phyloP scores from a whole-genome alignment of 37 sponge, comb jelly and placozoan species.

The Spongilla lacustris region DNA sequence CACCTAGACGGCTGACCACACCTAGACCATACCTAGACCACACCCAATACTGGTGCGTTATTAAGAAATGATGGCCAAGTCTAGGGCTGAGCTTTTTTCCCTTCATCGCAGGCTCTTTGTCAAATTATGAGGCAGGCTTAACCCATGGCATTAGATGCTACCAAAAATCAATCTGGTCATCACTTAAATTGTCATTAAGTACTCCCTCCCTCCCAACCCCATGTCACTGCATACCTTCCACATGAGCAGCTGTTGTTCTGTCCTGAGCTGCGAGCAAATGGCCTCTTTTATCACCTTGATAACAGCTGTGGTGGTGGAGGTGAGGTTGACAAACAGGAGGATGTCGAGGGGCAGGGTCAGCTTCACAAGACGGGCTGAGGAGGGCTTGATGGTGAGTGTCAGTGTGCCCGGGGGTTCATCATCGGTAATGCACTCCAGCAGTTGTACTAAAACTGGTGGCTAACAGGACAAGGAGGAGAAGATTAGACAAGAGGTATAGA shows the following conservation, averaged over 20 bases:
- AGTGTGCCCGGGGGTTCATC: background rate
- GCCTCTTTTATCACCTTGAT: slow-evolving; percentile 4
- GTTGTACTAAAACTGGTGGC: background rate
- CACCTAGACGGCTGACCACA: too few relatives aligned
- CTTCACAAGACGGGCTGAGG: background rate
- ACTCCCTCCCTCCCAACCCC: too few relatives aligned
- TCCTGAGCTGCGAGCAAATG: slow-evolving; percentile 26
- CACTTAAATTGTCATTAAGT: too few relatives aligned
- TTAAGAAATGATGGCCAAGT: too few relatives aligned
- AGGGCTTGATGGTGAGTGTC: slow-evolving; percentile 5
- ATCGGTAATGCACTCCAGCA: slow-evolving; percentile 16
- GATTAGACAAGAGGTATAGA: background rate
- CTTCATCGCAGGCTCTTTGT: too few relatives aligned
- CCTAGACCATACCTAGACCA: too few relatives aligned
- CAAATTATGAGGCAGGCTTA: too few relatives aligned
- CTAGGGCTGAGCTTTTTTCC: too few relatives aligned
- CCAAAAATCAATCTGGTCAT: too few relatives aligned
- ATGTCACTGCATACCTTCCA: slow-evolving; percentile 50
- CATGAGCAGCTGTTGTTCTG: background rate
- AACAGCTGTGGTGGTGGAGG: background rate
- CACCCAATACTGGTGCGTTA: too few relatives aligned
- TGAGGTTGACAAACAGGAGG: slow-evolving; percentile 1
- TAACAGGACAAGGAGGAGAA: background rate
- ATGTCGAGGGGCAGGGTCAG: slow-evolving; percentile 30
- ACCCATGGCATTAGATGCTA: too few relatives aligned